Evolutionary conservation across 2,113 vertebrate genomes (phyloP).

Genomic region (Nannobrachium achirus): DNA sequence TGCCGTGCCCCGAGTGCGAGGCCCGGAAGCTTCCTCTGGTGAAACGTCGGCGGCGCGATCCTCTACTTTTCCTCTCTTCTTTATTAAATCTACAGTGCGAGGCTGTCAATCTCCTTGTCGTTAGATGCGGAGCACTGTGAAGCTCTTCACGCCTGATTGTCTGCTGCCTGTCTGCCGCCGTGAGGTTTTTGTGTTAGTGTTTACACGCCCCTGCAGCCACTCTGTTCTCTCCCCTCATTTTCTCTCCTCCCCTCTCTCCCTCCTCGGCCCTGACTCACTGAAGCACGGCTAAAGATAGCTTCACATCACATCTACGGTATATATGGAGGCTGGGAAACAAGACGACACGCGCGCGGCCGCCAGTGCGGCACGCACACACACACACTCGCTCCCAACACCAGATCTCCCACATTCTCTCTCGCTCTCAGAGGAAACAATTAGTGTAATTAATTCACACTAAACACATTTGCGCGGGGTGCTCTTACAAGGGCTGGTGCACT

Average conservation of each 20-base stretch:
- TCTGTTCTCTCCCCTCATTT: slow-evolving; percentile 16
- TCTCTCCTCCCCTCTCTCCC: slow-evolving; percentile 23
- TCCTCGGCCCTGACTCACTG: slow-evolving; percentile 37
- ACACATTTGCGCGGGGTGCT: slow-evolving; percentile 18
- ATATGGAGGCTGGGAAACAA: slow-evolving; percentile 29
- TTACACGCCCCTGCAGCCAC: slow-evolving; percentile 46
- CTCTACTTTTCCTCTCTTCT: background rate
- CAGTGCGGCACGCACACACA: slow-evolving; percentile 8
- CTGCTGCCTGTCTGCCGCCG: slow-evolving; percentile 17
- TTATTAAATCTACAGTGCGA: background rate
- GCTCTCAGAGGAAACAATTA: slow-evolving; percentile 29
- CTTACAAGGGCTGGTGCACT: slow-evolving; percentile 22
- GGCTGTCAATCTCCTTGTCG: slow-evolving; percentile 30
- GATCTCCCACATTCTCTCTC: slow-evolving; percentile 10
- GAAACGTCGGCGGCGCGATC: background rate
- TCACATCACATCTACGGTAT: slow-evolving; percentile 13
- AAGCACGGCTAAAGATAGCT: slow-evolving; percentile 45
- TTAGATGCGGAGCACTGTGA: slow-evolving; percentile 22
- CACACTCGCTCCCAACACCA: background rate
- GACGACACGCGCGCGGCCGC: background rate
- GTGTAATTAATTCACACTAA: slow-evolving; percentile 53
- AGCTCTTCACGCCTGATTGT: slow-evolving; percentile 24
- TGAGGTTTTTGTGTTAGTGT: slow-evolving; percentile 54
- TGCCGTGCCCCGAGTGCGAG: background rate
- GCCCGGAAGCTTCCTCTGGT: background rate